phyloP scores from a whole-genome alignment of 2,888 invertebrate species.

The Plebejus argus region DNA sequence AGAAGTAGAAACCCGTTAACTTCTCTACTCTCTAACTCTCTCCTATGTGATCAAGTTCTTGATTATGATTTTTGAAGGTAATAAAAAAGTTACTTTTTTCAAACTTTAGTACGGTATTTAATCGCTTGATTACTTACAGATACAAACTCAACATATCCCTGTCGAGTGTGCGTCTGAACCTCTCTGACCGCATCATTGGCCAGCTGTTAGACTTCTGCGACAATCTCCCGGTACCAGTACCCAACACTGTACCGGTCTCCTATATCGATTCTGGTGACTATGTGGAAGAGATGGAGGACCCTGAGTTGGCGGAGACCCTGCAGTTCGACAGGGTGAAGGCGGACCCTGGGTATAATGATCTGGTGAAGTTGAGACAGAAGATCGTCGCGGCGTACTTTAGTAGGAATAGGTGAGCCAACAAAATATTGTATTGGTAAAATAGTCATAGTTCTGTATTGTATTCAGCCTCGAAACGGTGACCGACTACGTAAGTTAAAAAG shows the following conservation, averaged over 20 bases:
- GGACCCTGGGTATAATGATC: constrained; percentile 66
- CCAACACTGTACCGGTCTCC: constrained; percentile 72
- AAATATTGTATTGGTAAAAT: no score
- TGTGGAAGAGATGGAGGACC: constrained; percentile 59
- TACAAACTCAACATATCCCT: constrained; percentile 88
- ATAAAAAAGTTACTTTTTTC: background rate
- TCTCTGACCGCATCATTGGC: constrained; percentile 87
- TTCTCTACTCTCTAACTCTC: no score
- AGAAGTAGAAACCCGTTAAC: no score
- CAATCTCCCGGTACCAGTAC: constrained; percentile 69
- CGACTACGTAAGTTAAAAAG: no score
- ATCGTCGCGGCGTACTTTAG: constrained; percentile 70
- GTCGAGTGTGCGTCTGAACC: constrained; percentile 86
- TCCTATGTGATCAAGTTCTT: background rate
- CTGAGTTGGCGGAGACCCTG: constrained; percentile 55
- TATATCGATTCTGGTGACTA: constrained; percentile 72
- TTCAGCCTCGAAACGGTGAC: no score
- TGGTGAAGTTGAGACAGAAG: constrained; percentile 66
- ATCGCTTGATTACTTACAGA: constrained; percentile 68
- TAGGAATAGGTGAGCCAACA: constrained; percentile 58
- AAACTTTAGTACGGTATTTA: background rate
- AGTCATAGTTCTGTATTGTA: no score
- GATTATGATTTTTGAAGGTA: background rate
- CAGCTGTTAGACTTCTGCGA: constrained; percentile 83
- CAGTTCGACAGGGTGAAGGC: constrained; percentile 58